phyloP scores from a whole-genome alignment of 2,888 invertebrate genomes.

The Formica aserva region DNA sequence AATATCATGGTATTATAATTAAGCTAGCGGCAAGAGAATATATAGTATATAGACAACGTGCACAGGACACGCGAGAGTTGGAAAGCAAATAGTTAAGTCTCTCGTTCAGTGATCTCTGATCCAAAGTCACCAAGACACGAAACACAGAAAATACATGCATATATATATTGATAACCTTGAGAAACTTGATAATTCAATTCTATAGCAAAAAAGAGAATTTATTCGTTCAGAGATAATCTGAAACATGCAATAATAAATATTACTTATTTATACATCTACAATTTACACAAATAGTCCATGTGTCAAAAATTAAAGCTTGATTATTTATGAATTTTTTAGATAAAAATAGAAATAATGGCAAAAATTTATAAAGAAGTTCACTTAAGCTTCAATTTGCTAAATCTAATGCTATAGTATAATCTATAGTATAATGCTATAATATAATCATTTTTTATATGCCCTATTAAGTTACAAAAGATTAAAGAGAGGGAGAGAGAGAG shows the following conservation, averaged over 20 bases:
- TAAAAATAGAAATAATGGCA: not conserved
- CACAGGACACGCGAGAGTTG: slow-evolving; percentile 58
- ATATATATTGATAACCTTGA: not conserved
- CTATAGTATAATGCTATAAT: not conserved
- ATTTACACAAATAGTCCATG: not conserved
- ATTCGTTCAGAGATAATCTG: not conserved
- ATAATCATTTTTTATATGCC: not conserved
- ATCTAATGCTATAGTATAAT: too few species aligned
- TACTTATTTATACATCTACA: not conserved
- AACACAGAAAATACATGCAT: not conserved
- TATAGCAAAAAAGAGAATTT: not conserved
- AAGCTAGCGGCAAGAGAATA: slow-evolving; percentile 65
- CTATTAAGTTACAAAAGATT: not conserved
- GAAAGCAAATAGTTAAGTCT: slow-evolving; percentile 37
- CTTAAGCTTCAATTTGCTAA: not conserved
- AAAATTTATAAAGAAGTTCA: not conserved
- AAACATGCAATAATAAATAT: not conserved
- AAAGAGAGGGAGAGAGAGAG: too few species aligned
- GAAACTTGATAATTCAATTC: slow-evolving; percentile 6
- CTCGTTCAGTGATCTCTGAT: slow-evolving; percentile 30
- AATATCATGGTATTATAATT: slow-evolving; percentile 76
- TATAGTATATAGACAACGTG: slow-evolving; percentile 62
- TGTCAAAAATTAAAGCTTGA: not conserved
- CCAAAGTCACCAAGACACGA: slow-evolving; percentile 19
- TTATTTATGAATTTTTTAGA: not conserved